phyloP scores from a whole-genome alignment of 2,888 invertebrate genomes.

The Rhopalosiphum nymphaeae region DNA sequence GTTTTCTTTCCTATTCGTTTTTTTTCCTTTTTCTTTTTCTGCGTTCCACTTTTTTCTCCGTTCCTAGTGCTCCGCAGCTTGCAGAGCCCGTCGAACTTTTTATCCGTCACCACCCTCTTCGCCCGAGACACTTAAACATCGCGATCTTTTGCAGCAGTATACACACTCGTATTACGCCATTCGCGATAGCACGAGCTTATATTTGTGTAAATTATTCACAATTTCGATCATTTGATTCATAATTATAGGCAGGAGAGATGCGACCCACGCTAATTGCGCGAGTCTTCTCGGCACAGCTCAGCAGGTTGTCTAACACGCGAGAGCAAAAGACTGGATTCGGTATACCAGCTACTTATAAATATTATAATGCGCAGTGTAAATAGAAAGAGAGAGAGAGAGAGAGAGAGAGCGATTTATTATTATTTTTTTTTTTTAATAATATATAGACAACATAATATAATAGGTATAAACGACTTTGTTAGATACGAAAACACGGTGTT shows the following conservation, averaged over 20 bases:
- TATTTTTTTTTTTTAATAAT: neutral
- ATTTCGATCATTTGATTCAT: neutral
- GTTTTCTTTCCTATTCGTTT: conserved; percentile 46
- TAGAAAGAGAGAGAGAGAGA: neutral
- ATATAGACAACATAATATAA: neutral
- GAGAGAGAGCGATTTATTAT: neutral
- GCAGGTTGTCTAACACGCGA: neutral
- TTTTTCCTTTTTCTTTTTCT: neutral
- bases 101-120: neutral
- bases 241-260: neutral
- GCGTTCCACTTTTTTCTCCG: conserved; percentile 30
- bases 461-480: neutral
- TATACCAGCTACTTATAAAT: neutral
- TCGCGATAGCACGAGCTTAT: neutral
- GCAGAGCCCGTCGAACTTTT: neutral
- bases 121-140: conserved; percentile 34
- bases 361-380: neutral
- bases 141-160: conserved; percentile 10
- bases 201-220: neutral
- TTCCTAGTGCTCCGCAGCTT: neutral
- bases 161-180: neutral
- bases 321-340: neutral
- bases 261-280: neutral
- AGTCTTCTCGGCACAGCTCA: neutral
- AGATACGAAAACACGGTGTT: neutral